Base-by-base conservation (phyloP, 2,113 vertebrate genomes). In the Nerophis lumbriciformis region DNA sequence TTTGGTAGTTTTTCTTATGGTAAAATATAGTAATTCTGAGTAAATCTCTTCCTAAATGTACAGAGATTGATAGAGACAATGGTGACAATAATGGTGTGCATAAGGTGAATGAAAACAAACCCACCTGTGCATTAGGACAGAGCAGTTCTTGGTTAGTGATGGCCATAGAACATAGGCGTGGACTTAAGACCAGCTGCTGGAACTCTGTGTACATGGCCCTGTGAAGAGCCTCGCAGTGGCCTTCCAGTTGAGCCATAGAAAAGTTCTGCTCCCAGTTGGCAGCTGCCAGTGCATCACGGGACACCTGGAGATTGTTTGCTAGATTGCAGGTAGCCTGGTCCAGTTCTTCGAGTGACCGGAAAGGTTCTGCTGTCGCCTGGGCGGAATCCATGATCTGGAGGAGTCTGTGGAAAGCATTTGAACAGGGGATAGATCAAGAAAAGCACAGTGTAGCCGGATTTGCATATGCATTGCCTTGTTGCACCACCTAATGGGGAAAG, bases 321-420 rank as follows among this genome's bases (percentile, higher is more conserved):
- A 95, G 86, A 64, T 84, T 88, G 61, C 45, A 61, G 62, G 91
- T 90, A 55, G 90, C 87, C 48, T 89, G 83, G 65, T 95, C 87
- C 80, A 99, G 65, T 5, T 59, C 85, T 77, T 87, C 72, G 0
- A 93, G 93, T 0, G 94, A 97, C 74, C 87, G 90, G 72, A 96
- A 94, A 68, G 94, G 90, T 7, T 95, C 90, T 1, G 87, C 86
- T 21, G 85, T 89, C 55, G 88, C 44, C 57, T 76, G 75, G 83
- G 85, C 80, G 60, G 77, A 68, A 21, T 65, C 44, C 0, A 99
- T 85, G 68, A 95, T 89, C 71, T 92, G 83, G 70, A 92, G 91
- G 6, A 99, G 84, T 71, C 96, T 99, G 75, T 8, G 35, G 21
- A 54, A 5, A 10, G 15, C 11, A 6, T 15, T 10, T 6, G 15